Evolutionary conservation across 1,140 invertebrate genomes (phyloP), one percentile per base, ranked within the genome.

Genomic region (Agraylea sexmaculata): DNA sequence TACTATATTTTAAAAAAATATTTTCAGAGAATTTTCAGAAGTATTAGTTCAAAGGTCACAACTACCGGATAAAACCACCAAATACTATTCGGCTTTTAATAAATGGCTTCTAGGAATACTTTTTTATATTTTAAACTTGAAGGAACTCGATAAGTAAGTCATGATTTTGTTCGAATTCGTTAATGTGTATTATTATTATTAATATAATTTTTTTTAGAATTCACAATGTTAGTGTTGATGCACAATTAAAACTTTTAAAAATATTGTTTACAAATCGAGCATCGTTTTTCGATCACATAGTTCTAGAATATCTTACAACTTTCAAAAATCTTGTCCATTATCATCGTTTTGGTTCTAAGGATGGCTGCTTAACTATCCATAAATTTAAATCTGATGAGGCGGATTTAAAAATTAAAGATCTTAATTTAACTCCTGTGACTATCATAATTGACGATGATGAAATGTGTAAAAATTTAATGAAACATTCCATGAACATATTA

Each of bases 61-160:
- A 57, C 63, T 36, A 53, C 54, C 5, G 51, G 49, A 3, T 44
- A 58, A 59, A 42, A 59, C 61, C 37, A 59, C 66, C 42, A 52
- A 54, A 16, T 64, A 69, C 43, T 72, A 72, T 49, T 57, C 55
- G 48, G 58, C 64, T 1, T 74, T 74, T 45, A 70, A 70, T 46
- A 66, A 63, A 27, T 74, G 71, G 71, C 51, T 73, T 11, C 43
- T 73, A 13, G 70, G 70, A 13, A 58, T 66, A 48, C 55, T 73
- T 43, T 70, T 73, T 51, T 73, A 72, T 58, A 54, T 73, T 3
- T 63, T 68, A 50, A 68, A 64, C 22, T 60, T 63, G 7, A 59
- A 69, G 27, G 60, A 69, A 43, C 49, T 70, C 12, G 48, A 56
- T 15, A 59, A 55, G 68, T 68, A 59, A 50, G 37, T 29, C 36